Conservation (phyloP, 2,797 vertebrate species). For the Artibeus lituratus region DNA sequence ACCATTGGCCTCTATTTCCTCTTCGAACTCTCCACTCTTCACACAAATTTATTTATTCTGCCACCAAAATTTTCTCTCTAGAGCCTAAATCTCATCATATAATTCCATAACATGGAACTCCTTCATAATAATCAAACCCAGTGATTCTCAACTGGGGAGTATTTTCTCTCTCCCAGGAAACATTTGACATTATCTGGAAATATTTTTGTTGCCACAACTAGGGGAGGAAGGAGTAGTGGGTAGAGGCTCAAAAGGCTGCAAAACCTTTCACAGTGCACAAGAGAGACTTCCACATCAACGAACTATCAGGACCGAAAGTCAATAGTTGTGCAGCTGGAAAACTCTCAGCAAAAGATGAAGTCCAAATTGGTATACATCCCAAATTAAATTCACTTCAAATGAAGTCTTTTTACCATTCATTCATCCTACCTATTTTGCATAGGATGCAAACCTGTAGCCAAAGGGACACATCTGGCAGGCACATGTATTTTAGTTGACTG, state of each 20-base stretch:
- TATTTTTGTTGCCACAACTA: background rate
- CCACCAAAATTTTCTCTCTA: background rate
- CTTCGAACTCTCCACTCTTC: background rate
- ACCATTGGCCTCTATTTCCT: background rate
- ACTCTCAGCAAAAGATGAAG: background rate
- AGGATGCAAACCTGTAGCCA: background rate
- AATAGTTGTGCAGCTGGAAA: background rate
- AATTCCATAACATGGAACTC: background rate
- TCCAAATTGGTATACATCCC: background rate
- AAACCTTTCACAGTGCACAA: background rate
- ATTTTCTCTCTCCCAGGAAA: background rate
- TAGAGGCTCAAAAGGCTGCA: background rate
- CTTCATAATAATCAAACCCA: background rate
- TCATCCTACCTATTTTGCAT: background rate
- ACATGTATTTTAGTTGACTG: background rate
- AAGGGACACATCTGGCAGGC: slow-evolving; percentile 7
- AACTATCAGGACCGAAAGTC: background rate
- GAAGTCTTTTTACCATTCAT: background rate
- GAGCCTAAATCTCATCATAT: background rate
- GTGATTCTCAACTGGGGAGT: background rate
- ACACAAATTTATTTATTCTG: background rate
- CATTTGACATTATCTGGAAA: background rate
- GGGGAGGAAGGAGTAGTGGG: background rate
- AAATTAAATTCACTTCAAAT: background rate
- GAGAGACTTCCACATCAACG: background rate